A percentile compares a stretch with the other conserved stretches of the same genome.
These are phyloP conservation scores for Cheilinus undulatus DNA, from an alignment of 2,113 vertebrate genomes.

Conservation along the genomic window DNA sequence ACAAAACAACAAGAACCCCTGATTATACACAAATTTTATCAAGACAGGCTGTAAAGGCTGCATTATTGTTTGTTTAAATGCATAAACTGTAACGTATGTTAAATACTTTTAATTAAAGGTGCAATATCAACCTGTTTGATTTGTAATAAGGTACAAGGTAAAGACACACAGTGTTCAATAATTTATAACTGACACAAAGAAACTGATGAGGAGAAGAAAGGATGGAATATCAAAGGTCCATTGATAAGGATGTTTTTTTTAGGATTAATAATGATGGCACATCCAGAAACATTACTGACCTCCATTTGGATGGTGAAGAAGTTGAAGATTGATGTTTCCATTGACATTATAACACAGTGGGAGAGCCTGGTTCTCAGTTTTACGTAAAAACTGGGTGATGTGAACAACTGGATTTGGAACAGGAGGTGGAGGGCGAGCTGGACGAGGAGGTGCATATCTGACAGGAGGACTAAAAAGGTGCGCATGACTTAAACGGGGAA, in stretches of 20 bases:
- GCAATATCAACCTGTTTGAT: no score
- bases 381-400: slow-evolving; percentile 67
- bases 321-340: slow-evolving; percentile 41
- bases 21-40: no score
- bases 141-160: no score
- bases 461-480: no score
- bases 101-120: no score
- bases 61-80: no score
- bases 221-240: not conserved
- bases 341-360: slow-evolving; percentile 76
- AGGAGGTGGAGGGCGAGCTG: slow-evolving; percentile 21
- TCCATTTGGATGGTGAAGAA: slow-evolving; percentile 63
- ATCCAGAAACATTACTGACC: slow-evolving; percentile 60
- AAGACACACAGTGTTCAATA: no score
- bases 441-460: no score
- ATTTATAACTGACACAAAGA: not conserved
- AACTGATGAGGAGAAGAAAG: not conserved
- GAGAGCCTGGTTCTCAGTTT: slow-evolving; percentile 40
- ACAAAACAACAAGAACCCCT: no score
- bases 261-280: not conserved
- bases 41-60: no score
- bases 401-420: not conserved
- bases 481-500: no score
- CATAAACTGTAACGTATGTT: no score
- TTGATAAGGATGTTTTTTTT: not conserved